Evolutionary conservation across 2,113 vertebrate species (phyloP).

Genomic region (Collichthys lucidus): DNA sequence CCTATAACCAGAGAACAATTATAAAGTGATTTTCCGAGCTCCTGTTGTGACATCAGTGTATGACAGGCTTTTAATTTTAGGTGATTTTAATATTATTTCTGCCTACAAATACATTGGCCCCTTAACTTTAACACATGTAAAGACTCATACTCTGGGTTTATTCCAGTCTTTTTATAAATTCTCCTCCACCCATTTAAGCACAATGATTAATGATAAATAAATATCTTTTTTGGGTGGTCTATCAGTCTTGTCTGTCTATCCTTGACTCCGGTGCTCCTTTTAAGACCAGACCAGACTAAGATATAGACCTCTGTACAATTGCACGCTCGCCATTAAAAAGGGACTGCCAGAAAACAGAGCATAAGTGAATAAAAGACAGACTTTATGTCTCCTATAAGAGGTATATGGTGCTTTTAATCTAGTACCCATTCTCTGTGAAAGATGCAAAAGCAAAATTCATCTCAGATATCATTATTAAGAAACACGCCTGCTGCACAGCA

Average conservation of each 20-base stretch:
- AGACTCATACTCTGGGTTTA: too few relatives aligned
- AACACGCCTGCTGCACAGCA: too few relatives aligned
- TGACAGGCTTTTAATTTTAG: too few relatives aligned
- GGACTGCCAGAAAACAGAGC: background rate
- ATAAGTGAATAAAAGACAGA: background rate
- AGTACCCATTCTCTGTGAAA: background rate
- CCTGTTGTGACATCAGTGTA: too few relatives aligned
- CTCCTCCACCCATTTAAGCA: background rate
- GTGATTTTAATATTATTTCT: too few relatives aligned
- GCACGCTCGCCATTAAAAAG: background rate
- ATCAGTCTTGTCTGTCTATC: background rate
- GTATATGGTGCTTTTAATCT: background rate
- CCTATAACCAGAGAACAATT: too few relatives aligned
- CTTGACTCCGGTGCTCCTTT: background rate
- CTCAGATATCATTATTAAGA: background rate
- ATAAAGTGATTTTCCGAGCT: too few relatives aligned
- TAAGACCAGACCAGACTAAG: background rate
- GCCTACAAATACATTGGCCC: too few relatives aligned
- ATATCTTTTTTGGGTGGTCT: background rate
- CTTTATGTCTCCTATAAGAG: background rate
- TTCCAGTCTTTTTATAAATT: too few relatives aligned
- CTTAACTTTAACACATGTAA: too few relatives aligned
- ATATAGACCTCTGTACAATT: background rate
- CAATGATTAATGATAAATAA: background rate
- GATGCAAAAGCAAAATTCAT: background rate